A percentile compares a stretch with the other conserved stretches of the same genome.
Conservation (phyloP, 2,888 invertebrate genomes). For the Trissolcus japonicus region DNA sequence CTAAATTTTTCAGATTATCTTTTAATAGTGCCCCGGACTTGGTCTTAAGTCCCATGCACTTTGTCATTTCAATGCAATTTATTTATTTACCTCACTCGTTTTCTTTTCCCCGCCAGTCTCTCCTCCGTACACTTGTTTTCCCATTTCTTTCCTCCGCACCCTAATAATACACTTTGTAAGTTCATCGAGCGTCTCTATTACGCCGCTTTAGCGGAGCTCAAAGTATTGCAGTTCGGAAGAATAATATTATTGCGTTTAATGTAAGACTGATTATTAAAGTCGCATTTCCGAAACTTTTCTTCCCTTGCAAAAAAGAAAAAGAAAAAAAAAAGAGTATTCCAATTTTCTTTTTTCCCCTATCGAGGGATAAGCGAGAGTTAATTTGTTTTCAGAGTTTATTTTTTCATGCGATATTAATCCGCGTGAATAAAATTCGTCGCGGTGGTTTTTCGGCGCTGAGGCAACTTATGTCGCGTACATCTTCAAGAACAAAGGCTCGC, state of each 20-base stretch:
- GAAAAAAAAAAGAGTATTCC: no score
- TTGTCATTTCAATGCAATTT: constrained; percentile 28
- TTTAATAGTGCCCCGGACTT: constrained; percentile 18
- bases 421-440: neutral
- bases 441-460: neutral
- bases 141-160: neutral
- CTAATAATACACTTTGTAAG: constrained; percentile 27
- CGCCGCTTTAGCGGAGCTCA: constrained; percentile 20
- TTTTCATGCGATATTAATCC: neutral
- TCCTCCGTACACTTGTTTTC: neutral
- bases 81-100: constrained; percentile 11
- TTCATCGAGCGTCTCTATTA: constrained; percentile 25
- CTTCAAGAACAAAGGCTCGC: constrained; percentile 26
- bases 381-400: neutral
- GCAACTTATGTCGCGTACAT: constrained; percentile 19
- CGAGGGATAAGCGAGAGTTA: neutral
- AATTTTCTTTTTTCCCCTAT: no score
- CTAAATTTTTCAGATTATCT: constrained; percentile 31
- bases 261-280: constrained; percentile 18
- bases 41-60: constrained; percentile 20
- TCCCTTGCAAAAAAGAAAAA: neutral
- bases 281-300: constrained; percentile 16
- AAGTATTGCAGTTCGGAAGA: constrained; percentile 24
- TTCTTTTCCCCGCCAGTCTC: neutral
- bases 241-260: constrained; percentile 30